These are phyloP conservation scores for Nymphalis urticae DNA, from an alignment of 2,888 invertebrate species.

Conservation along the genomic window DNA sequence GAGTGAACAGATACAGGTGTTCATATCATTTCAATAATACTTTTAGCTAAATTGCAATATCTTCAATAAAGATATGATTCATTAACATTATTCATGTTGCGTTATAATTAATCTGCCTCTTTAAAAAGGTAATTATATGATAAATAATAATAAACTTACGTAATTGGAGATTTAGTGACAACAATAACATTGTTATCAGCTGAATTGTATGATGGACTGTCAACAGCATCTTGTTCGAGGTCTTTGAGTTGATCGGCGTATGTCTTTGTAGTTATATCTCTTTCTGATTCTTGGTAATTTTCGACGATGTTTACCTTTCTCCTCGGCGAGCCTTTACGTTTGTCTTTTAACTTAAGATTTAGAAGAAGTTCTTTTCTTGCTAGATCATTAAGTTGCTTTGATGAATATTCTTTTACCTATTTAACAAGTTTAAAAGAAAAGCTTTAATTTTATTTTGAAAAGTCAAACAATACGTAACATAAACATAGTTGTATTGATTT, in stretches of 20 bases:
- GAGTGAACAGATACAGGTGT: not conserved
- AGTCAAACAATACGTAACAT: too few relatives aligned
- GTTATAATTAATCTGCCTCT: too few relatives aligned
- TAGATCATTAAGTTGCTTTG: constrained; percentile 68
- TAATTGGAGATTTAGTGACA: constrained; percentile 56
- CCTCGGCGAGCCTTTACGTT: constrained; percentile 51
- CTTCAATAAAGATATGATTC: too few relatives aligned
- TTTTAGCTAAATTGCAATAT: too few relatives aligned
- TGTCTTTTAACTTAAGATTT: constrained; percentile 55
- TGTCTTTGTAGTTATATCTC: constrained; percentile 52
- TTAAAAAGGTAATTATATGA: too few relatives aligned
- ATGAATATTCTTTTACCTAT: constrained; percentile 71
- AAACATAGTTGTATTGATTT: too few relatives aligned
- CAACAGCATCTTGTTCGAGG: constrained; percentile 70
- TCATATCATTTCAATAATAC: too few relatives aligned
- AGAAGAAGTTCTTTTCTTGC: constrained; percentile 60
- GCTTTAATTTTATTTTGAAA: too few relatives aligned
- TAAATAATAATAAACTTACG: constrained; percentile 47
- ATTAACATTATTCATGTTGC: too few relatives aligned
- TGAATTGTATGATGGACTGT: constrained; percentile 58
- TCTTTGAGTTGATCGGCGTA: constrained; percentile 58
- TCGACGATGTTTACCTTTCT: constrained; percentile 43
- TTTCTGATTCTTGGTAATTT: constrained; percentile 29
- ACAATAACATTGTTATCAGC: constrained; percentile 65
- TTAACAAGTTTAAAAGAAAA: too few relatives aligned